Base-by-base conservation (phyloP, 2,113 vertebrate genomes). In the Paedocypris sp. region DNA sequence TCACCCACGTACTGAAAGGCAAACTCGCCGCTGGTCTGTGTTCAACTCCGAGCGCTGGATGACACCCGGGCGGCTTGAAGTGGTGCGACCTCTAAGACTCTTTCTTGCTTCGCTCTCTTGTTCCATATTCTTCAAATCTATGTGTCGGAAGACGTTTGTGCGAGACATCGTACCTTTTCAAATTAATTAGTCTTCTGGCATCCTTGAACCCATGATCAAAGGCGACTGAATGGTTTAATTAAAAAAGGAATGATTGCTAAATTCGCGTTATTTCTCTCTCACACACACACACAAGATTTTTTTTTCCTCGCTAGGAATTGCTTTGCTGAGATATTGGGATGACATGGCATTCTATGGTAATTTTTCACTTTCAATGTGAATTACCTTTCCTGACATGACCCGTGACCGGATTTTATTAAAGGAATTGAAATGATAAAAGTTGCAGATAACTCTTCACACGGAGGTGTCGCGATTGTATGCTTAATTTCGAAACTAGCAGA, bases 141-240 rank as follows among this genome's bases (percentile, higher is more conserved):
- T 29, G 54, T 48, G 60, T 67, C 29, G 4, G 42, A 54, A 64
- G 23, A 50, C 61, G 58, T 68, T 71, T 69, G 48, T 35, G 51
- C 59, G 9, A 54, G 54, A 47, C 56, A 49, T 52, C 22, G 51
- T 70, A 62, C 61, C 52, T 68, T 67, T 75, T 70, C 31, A 67
- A 35, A 53, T 53, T 51, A 70, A 68, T 73, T 66, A 60, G 60
- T 64, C 65, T 32, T 20, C 50, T 39, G 41, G 49, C 53, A 57
- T 66, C 64, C 62, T 65, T 43, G 67, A 70, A 66, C 42, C 41
- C 36, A 1, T 8, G 20, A 31, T 57, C 45, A 56, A 60, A 50
- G 42, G 16, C 13, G 61, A 52, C 18, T 15, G 41, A 57, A 62
- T 48, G 25, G 16, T 26, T 75, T 70, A 57, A 68, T 68, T 72